phyloP scores from a whole-genome alignment of 2,888 invertebrate genomes.

The Ferdinandea cuprea region DNA sequence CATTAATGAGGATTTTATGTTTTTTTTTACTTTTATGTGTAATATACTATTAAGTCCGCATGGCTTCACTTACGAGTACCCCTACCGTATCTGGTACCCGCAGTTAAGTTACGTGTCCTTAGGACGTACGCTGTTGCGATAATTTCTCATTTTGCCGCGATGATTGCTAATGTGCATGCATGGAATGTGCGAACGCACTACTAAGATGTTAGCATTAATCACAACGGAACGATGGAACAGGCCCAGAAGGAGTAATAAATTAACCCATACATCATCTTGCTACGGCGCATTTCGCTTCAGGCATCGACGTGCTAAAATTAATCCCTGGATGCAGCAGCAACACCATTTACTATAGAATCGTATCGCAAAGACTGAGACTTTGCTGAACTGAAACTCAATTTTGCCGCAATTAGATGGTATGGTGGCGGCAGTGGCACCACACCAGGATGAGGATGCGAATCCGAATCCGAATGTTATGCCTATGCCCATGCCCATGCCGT shows the following conservation, averaged over 20 bases:
- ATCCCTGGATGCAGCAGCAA: slow-evolving; percentile 53
- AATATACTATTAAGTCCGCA: slow-evolving; percentile 31
- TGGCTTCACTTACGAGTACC: slow-evolving; percentile 33
- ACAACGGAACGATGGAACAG: slow-evolving; percentile 59
- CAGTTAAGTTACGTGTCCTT: slow-evolving; percentile 48
- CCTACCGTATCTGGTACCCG: background rate
- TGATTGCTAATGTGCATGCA: slow-evolving; percentile 68
- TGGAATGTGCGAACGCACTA: slow-evolving; percentile 64
- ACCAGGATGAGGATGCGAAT: slow-evolving; percentile 26
- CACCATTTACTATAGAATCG: too few species aligned
- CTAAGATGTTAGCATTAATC: slow-evolving; percentile 66
- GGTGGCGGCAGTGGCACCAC: slow-evolving; percentile 7
- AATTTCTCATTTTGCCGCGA: slow-evolving; percentile 67
- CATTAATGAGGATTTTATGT: slow-evolving; percentile 25
- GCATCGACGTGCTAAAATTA: slow-evolving; percentile 67
- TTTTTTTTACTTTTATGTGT: slow-evolving; percentile 13
- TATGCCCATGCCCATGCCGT: too few species aligned
- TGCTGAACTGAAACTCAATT: slow-evolving; percentile 57
- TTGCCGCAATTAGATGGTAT: slow-evolving; percentile 67
- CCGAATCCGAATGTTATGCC: slow-evolving; percentile 43
- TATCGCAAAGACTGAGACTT: background rate
- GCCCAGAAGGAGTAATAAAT: slow-evolving; percentile 66
- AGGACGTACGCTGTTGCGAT: slow-evolving; percentile 52
- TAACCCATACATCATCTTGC: slow-evolving; percentile 69
- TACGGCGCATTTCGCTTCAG: slow-evolving; percentile 64